Evolutionary conservation across 2,113 vertebrate genomes (phyloP).

Genomic region (Barbus barbus): DNA sequence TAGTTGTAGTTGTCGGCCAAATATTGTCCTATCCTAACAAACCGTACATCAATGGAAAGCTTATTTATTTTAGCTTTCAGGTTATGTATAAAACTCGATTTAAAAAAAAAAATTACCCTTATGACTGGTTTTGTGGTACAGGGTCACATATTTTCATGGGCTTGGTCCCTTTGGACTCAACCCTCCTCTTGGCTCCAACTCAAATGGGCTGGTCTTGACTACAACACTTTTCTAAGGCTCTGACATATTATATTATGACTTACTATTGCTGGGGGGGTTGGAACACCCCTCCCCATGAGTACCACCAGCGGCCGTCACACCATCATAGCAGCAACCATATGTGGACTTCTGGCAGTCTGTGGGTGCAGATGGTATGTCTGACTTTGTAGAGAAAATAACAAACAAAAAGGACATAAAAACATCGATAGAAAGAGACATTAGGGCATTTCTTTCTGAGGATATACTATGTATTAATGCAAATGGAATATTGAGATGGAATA

Average conservation of each 20-base stretch:
- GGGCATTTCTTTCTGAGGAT: neutral
- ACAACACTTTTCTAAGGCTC: neutral
- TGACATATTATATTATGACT: conserved; percentile 60
- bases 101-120: no score
- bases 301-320: conserved; percentile 78
- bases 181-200: neutral
- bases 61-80: no score
- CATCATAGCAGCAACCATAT: conserved; percentile 92
- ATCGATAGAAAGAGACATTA: neutral
- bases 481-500: no score
- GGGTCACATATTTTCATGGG: neutral
- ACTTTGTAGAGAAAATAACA: neutral
- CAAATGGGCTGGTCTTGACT: neutral
- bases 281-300: conserved; percentile 87
- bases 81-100: no score
- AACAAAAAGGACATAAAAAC: neutral
- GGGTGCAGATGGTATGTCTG: conserved; percentile 57
- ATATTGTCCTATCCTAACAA: no score
- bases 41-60: no score
- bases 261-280: conserved; percentile 78
- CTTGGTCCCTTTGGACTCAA: neutral
- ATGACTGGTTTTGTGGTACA: no score
- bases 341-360: conserved; percentile 78
- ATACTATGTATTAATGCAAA: neutral
- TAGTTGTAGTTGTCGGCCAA: no score